Conservation (phyloP, 2,797 vertebrate species). For the Bovichtus diacanthus region DNA sequence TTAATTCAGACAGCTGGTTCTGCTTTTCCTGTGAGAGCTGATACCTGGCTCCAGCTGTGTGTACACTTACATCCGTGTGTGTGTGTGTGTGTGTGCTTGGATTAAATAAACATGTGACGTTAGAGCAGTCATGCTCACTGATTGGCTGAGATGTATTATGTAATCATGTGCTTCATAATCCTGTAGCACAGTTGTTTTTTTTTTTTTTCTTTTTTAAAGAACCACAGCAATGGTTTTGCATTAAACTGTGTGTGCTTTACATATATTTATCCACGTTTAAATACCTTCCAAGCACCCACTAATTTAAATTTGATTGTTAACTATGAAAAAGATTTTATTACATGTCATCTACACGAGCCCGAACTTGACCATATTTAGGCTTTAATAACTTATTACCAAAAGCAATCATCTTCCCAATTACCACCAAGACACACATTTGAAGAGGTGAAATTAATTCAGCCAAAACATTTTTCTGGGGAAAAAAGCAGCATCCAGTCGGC, state of each 20-base stretch:
- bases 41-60: conserved; percentile 59
- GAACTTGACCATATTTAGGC: no score
- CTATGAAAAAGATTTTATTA: no score
- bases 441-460: no score
- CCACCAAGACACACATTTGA: no score
- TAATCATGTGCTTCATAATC: conserved; percentile 37
- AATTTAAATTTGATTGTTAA: no score
- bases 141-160: conserved; percentile 56
- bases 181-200: neutral
- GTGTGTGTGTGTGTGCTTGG: conserved; percentile 3
- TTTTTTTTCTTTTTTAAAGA: no score
- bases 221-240: neutral
- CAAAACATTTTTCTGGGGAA: no score
- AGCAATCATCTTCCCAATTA: no score
- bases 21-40: conserved; percentile 42
- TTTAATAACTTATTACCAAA: no score
- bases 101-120: conserved; percentile 45
- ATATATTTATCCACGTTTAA: neutral
- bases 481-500: no score
- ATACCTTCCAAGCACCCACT: neutral
- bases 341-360: no score
- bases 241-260: conserved; percentile 1
- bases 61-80: conserved; percentile 26
- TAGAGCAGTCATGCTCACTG: neutral
- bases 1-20: conserved; percentile 54